Conservation (phyloP, 2,888 invertebrate species). For the Lithophane socia region DNA sequence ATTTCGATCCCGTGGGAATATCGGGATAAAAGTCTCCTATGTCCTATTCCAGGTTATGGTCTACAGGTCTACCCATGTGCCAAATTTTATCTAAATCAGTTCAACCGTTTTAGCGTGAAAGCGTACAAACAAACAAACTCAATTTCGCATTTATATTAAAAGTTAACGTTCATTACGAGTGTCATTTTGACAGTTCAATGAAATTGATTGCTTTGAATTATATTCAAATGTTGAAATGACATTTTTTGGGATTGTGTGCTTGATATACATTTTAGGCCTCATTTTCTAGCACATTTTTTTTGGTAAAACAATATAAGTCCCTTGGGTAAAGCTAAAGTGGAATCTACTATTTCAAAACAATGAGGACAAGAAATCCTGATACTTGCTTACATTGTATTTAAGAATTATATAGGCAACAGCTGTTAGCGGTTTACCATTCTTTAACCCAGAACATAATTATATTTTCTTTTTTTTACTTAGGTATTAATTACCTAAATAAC, state of each 20-base stretch:
- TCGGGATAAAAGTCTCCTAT: no score
- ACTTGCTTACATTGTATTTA: constrained; percentile 9
- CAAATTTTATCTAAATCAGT: no score
- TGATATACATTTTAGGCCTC: neutral
- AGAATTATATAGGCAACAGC: neutral
- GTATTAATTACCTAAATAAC: constrained; percentile 12
- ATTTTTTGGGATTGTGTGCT: neutral
- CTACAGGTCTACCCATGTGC: no score
- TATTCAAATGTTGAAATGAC: neutral
- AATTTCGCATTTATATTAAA: no score
- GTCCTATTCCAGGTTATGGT: no score
- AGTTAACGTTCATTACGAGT: no score
- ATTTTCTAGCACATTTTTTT: neutral
- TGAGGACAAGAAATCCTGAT: neutral
- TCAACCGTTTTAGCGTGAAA: no score
- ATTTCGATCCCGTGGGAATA: no score
- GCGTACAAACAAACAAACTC: no score
- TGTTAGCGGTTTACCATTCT: neutral
- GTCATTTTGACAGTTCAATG: constrained; percentile 4
- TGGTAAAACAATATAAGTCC: neutral
- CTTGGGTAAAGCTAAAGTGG: neutral
- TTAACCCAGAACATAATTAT: constrained; percentile 11
- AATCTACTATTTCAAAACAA: neutral
- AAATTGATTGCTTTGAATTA: neutral
- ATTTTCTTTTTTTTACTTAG: constrained; percentile 3